phyloP scores from a whole-genome alignment of 2,113 vertebrate genomes.

The Pardalotus punctatus region DNA sequence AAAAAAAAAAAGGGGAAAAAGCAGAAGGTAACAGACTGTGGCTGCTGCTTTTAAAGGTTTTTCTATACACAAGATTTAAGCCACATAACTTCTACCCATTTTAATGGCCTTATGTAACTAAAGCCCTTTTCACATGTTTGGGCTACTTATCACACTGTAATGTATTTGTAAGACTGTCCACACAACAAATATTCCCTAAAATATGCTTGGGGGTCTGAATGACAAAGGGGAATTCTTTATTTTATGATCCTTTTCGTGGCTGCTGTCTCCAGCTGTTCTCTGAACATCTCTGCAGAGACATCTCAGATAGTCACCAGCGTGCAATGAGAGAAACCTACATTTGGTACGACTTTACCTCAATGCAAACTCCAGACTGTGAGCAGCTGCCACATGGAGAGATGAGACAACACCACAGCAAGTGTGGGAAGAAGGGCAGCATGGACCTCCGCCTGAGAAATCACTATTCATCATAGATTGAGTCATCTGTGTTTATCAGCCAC shows the following conservation, averaged over 20 bases:
- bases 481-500: background rate
- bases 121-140: background rate
- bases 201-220: background rate
- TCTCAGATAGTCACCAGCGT: background rate
- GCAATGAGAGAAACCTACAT: background rate
- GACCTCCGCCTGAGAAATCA: background rate
- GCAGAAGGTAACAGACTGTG: background rate
- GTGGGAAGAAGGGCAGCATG: background rate
- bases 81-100: background rate
- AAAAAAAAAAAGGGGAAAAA: background rate
- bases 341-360: background rate
- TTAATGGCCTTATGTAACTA: background rate
- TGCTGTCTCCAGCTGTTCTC: background rate
- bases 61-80: background rate
- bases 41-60: background rate
- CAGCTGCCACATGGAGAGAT: background rate
- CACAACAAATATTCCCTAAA: background rate
- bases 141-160: background rate
- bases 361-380: background rate
- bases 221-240: background rate
- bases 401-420: background rate
- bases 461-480: background rate
- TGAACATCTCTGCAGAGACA: background rate
- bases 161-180: background rate
- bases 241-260: background rate